phyloP scores from a whole-genome alignment of 2,888 invertebrate genomes.

The Plebejus melissa region DNA sequence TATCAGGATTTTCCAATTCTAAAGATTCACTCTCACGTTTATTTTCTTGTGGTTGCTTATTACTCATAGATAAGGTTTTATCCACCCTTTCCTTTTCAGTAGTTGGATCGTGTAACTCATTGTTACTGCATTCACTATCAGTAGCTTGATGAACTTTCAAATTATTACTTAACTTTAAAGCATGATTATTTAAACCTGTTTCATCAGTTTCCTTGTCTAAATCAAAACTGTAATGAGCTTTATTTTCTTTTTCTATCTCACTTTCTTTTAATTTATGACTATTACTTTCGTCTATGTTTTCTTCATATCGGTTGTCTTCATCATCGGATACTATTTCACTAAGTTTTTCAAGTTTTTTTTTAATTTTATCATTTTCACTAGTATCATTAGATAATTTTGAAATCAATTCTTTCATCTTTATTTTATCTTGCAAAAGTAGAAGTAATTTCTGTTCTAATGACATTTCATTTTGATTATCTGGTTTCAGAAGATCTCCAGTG shows the following conservation, averaged over 20 bases:
- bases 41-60: background rate
- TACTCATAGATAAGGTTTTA: background rate
- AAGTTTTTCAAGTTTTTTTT: constrained; percentile 78
- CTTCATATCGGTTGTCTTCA: constrained; percentile 43
- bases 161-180: background rate
- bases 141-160: background rate
- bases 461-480: constrained; percentile 38
- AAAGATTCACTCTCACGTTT: background rate
- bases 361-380: constrained; percentile 70
- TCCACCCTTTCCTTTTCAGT: background rate
- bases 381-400: constrained; percentile 61
- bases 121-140: background rate
- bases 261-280: constrained; percentile 21
- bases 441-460: constrained; percentile 34
- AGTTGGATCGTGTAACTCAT: background rate
- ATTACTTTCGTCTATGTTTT: constrained; percentile 26
- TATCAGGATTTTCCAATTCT: background rate
- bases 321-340: constrained; percentile 77
- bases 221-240: background rate
- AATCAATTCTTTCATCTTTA: constrained; percentile 71
- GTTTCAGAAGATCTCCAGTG: constrained; percentile 37
- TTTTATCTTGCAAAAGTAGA: constrained; percentile 67
- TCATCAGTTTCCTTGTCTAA: background rate
- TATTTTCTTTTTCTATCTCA: constrained; percentile 32
- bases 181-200: background rate